phyloP scores from a whole-genome alignment of 2,888 invertebrate genomes.

The Coelopa pilipes region DNA sequence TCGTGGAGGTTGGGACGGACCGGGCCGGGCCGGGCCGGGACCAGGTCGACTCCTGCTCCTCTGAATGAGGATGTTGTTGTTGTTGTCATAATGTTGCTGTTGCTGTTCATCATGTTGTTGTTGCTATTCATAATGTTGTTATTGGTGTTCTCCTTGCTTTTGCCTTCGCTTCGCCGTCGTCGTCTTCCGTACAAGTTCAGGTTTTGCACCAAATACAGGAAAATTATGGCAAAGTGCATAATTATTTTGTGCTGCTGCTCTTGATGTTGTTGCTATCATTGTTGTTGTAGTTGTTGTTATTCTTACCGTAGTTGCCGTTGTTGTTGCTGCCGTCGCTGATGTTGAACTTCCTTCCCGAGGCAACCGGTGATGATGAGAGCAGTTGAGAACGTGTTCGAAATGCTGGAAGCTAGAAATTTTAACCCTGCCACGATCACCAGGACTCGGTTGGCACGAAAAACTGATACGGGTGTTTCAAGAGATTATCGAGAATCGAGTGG shows the following conservation, averaged over 20 bases:
- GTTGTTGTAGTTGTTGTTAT: neutral
- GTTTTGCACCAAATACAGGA: slow-evolving; percentile 34
- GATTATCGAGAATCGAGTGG: too few relatives aligned
- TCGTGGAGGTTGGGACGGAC: slow-evolving; percentile 19
- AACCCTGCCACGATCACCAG: slow-evolving; percentile 11
- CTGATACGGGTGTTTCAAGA: too few relatives aligned
- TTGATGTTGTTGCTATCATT: slow-evolving; percentile 15
- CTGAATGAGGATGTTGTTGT: too few relatives aligned
- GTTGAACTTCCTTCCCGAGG: too few relatives aligned
- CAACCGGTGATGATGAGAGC: neutral
- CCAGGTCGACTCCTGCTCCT: slow-evolving; percentile 13
- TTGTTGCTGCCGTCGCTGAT: too few relatives aligned
- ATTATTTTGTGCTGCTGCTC: slow-evolving; percentile 55
- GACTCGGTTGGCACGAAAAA: neutral
- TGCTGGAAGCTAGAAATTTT: slow-evolving; percentile 32
- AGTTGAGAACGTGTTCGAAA: neutral
- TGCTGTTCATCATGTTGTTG: too few relatives aligned
- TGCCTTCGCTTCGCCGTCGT: neutral
- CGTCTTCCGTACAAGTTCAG: slow-evolving; percentile 5
- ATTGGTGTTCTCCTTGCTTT: too few relatives aligned
- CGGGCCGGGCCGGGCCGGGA: too few relatives aligned
- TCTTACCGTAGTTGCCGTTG: too few relatives aligned
- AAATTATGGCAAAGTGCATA: slow-evolving; percentile 61
- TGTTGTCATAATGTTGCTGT: too few relatives aligned
- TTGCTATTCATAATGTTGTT: too few relatives aligned